Conservation (phyloP, 2,888 invertebrate species). For the Idaea aversata region DNA sequence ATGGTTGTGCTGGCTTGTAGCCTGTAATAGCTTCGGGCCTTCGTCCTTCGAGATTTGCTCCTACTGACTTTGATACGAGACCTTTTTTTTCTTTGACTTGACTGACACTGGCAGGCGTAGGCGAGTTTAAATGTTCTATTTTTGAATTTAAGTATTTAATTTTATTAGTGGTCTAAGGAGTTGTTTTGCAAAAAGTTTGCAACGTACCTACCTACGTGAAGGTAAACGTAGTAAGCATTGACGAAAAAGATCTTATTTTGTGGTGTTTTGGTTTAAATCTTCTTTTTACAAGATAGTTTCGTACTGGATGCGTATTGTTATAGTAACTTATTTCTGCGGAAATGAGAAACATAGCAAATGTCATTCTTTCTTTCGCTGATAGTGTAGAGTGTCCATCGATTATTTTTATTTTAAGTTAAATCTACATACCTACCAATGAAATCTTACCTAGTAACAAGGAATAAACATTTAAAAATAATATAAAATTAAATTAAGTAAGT, state of each 20-base stretch:
- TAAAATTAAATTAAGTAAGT: neutral
- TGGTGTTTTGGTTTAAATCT: neutral
- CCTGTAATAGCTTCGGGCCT: conserved; percentile 42
- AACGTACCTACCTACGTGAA: neutral
- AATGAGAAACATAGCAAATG: neutral
- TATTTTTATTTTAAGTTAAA: no score
- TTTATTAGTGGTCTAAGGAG: neutral
- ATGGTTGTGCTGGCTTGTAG: conserved; percentile 66
- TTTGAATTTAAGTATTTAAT: neutral
- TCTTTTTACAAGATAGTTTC: neutral
- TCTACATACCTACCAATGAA: no score
- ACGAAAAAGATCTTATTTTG: neutral
- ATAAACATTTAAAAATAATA: neutral
- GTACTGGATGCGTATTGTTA: neutral
- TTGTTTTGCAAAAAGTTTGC: neutral
- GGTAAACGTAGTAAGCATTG: neutral
- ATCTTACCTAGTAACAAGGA: no score
- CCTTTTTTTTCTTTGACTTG: neutral
- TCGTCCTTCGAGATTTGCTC: conserved; percentile 10
- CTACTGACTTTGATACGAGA: conserved; percentile 6
- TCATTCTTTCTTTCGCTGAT: neutral
- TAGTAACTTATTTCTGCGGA: neutral
- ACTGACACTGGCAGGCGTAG: conserved; percentile 1
- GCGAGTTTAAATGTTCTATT: neutral
- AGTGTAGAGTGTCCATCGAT: neutral